These are phyloP conservation scores for Synergus itoensis DNA, from an alignment of 2,888 invertebrate genomes.

Conservation along the genomic window DNA sequence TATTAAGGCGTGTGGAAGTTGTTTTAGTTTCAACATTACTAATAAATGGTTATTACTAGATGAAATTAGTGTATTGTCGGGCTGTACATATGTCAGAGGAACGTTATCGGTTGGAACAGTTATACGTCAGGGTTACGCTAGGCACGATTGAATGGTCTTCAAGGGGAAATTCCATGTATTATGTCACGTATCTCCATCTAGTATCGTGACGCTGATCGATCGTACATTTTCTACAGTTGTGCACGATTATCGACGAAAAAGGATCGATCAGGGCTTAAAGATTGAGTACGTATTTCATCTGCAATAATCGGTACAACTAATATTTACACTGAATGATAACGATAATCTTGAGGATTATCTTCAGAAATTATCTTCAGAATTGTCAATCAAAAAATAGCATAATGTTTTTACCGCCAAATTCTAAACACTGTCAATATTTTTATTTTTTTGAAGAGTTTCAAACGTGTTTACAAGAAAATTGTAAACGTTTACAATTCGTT, in stretches of 20 bases:
- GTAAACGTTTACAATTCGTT: no score
- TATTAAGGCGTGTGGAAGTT: no score
- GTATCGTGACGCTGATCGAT: not conserved
- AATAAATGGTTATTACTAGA: not conserved
- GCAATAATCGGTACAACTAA: not conserved
- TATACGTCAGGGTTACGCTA: not conserved
- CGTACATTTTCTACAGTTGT: not conserved
- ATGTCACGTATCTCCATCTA: conserved; percentile 1
- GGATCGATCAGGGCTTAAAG: not conserved
- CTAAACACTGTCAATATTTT: no score
- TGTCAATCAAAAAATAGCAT: no score
- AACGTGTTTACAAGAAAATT: no score
- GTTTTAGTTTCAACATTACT: not conserved
- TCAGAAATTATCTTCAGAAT: no score
- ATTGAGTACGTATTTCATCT: not conserved
- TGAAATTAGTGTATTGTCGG: not conserved
- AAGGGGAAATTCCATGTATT: not conserved
- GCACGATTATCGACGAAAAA: not conserved
- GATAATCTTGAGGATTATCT: no score
- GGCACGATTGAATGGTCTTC: not conserved
- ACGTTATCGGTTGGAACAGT: not conserved
- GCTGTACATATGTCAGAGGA: not conserved
- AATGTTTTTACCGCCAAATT: no score
- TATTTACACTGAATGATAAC: no score
- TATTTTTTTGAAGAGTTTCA: no score